These are phyloP conservation scores for Labeo catla DNA, from an alignment of 2,113 vertebrate species.

Conservation along the genomic window DNA sequence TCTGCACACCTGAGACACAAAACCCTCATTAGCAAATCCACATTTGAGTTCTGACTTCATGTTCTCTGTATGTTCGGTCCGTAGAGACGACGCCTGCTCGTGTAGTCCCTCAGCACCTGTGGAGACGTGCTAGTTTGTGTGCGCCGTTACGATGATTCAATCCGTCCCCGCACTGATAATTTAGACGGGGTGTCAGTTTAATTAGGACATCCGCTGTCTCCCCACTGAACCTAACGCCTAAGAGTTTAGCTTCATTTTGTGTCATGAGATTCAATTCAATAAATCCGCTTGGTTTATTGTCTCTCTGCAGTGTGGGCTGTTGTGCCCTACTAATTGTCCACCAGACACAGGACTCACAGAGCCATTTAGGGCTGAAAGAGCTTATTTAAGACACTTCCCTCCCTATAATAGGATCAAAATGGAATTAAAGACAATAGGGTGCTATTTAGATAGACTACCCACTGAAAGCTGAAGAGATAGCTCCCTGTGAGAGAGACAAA, in stretches of 20 bases:
- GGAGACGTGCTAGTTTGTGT: slow-evolving; percentile 33
- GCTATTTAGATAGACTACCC: slow-evolving; percentile 7
- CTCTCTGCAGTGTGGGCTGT: neutral
- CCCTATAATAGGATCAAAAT: slow-evolving; percentile 27
- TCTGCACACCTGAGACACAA: slow-evolving; percentile 24
- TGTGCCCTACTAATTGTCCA: slow-evolving; percentile 25
- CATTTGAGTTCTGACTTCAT: slow-evolving; percentile 17
- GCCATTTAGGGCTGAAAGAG: slow-evolving; percentile 29
- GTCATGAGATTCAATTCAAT: slow-evolving; percentile 19
- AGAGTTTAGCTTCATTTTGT: slow-evolving; percentile 31
- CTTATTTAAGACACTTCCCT: slow-evolving; percentile 17
- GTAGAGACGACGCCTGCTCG: neutral
- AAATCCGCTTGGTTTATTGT: neutral
- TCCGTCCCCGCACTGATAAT: neutral
- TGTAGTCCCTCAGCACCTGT: slow-evolving; percentile 35
- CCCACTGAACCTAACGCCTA: neutral
- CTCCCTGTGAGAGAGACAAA: slow-evolving; percentile 9
- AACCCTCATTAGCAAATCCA: slow-evolving; percentile 38
- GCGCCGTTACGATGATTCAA: neutral
- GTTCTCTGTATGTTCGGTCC: slow-evolving; percentile 20
- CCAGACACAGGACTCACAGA: neutral
- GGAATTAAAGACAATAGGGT: slow-evolving; percentile 29
- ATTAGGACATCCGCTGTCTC: slow-evolving; percentile 39
- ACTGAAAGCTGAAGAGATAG: neutral
- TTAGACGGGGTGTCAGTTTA: slow-evolving; percentile 34